These are phyloP conservation scores for Nomada ruficornis DNA, from an alignment of 2,888 invertebrate genomes.

Conservation along the genomic window DNA sequence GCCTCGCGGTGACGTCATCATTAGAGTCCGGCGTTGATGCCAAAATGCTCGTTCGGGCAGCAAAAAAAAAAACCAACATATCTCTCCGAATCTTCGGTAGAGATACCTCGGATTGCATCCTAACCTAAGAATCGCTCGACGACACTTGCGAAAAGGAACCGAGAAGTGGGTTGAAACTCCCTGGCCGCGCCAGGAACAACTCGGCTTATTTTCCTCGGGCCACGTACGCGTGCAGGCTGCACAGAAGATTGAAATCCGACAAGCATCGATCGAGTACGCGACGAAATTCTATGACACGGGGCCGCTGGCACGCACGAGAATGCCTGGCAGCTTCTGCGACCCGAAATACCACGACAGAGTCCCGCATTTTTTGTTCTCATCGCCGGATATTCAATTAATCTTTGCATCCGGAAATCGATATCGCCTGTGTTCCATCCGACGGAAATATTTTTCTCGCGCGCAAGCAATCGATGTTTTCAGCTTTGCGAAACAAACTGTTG, in stretches of 20 bases:
- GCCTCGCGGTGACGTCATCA: slow-evolving; percentile 34
- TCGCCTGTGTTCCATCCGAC: slow-evolving; percentile 13
- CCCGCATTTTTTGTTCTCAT: slow-evolving; percentile 64
- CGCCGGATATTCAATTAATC: slow-evolving; percentile 66
- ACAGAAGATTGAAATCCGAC: slow-evolving; percentile 69
- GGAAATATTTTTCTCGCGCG: slow-evolving; percentile 49
- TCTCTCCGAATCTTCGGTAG: not conserved
- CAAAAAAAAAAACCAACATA: not conserved
- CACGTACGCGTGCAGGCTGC: slow-evolving; percentile 30
- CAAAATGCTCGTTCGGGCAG: slow-evolving; percentile 4
- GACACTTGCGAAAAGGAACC: not conserved
- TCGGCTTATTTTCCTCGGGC: slow-evolving; percentile 42
- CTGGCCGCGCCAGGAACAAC: slow-evolving; percentile 8
- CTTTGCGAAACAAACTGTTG: not conserved
- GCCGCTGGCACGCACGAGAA: slow-evolving; percentile 61
- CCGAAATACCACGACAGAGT: slow-evolving; percentile 62
- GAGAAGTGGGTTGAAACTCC: not conserved
- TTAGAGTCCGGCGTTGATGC: not conserved
- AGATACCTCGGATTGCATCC: not conserved
- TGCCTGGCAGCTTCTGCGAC: slow-evolving; percentile 37
- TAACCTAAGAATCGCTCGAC: not conserved
- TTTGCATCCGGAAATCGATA: slow-evolving; percentile 50
- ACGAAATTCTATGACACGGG: slow-evolving; percentile 62
- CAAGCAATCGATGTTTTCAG: not conserved
- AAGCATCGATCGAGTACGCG: slow-evolving; percentile 66